Percentiles rank a stretch among this genome's conserved stretches.
These are phyloP conservation scores for Oncopeltus fasciatus DNA, from an alignment of 1,140 invertebrate species.

Conservation along the genomic window DNA sequence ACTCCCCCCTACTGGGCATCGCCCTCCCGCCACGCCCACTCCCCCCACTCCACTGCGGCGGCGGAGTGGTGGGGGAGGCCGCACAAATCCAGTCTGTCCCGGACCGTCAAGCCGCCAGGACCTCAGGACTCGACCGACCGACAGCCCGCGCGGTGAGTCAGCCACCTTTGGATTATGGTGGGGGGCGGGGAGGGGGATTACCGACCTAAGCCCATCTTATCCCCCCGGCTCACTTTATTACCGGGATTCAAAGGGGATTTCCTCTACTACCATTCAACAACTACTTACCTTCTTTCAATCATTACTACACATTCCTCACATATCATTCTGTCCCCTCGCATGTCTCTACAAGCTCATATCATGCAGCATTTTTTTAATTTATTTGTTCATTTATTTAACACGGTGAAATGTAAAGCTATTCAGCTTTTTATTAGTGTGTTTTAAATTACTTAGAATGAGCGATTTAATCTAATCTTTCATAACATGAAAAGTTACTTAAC, in stretches of 20 bases:
- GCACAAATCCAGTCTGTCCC: conserved; percentile 1
- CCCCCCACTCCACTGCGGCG: neutral
- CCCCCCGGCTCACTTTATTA: neutral
- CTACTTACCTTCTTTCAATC: conserved; percentile 1
- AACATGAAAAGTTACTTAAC: too few species aligned
- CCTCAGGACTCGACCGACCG: neutral
- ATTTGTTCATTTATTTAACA: too few species aligned
- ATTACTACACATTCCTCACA: too few species aligned
- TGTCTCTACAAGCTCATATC: too few species aligned
- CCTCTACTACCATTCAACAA: neutral
- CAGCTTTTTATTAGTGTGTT: too few species aligned
- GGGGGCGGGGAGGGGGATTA: neutral
- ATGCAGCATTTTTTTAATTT: too few species aligned
- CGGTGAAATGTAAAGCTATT: too few species aligned
- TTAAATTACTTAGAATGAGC: too few species aligned
- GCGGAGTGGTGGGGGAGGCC: neutral
- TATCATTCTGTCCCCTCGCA: neutral
- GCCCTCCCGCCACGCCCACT: neutral
- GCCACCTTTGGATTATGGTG: neutral
- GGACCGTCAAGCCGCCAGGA: neutral
- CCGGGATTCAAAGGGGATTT: too few species aligned
- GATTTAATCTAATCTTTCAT: too few species aligned
- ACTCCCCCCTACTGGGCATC: too few species aligned
- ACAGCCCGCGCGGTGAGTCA: neutral
- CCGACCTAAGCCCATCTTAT: neutral